phyloP scores from a whole-genome alignment of 2,797 vertebrate genomes.

The Lutra lutra region DNA sequence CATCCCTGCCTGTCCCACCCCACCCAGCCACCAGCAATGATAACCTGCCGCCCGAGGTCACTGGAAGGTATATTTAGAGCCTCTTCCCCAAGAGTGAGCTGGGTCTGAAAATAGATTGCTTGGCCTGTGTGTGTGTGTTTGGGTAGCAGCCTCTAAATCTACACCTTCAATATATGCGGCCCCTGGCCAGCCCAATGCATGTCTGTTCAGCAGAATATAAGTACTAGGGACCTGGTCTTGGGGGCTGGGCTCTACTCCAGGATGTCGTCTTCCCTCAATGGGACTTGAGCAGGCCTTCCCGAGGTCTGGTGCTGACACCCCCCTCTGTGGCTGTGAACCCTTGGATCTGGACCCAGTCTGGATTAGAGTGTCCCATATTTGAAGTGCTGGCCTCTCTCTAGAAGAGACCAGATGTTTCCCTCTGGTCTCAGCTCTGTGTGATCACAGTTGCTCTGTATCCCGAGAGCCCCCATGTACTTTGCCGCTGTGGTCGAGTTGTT shows the following conservation, averaged over 20 bases:
- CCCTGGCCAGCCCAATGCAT: not conserved
- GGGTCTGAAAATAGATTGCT: slow-evolving; percentile 74
- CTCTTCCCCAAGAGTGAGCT: slow-evolving; percentile 48
- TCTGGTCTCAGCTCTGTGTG: not conserved
- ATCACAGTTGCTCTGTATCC: slow-evolving; percentile 8
- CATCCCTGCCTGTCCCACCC: not conserved
- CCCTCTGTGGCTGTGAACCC: not conserved
- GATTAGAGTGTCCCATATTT: not conserved
- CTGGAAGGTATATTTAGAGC: slow-evolving; percentile 76
- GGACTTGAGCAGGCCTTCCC: not conserved
- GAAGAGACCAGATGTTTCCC: slow-evolving; percentile 57
- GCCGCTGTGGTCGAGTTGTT: slow-evolving; percentile 46
- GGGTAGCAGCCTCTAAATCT: slow-evolving; percentile 30
- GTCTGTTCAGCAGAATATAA: not conserved
- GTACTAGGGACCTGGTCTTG: not conserved
- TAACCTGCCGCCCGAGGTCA: slow-evolving; percentile 44
- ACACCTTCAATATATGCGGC: not conserved
- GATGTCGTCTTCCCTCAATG: not conserved
- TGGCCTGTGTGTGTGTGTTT: not conserved
- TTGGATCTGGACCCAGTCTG: slow-evolving; percentile 33
- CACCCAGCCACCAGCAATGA: slow-evolving; percentile 61
- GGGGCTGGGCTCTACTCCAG: not conserved
- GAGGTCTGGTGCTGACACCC: not conserved
- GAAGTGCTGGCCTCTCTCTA: not conserved
- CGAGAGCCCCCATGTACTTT: not conserved